Evolutionary conservation across 2,888 invertebrate genomes (phyloP), one percentile per base, ranked within the genome.

Genomic region (Gryllus longicercus): DNA sequence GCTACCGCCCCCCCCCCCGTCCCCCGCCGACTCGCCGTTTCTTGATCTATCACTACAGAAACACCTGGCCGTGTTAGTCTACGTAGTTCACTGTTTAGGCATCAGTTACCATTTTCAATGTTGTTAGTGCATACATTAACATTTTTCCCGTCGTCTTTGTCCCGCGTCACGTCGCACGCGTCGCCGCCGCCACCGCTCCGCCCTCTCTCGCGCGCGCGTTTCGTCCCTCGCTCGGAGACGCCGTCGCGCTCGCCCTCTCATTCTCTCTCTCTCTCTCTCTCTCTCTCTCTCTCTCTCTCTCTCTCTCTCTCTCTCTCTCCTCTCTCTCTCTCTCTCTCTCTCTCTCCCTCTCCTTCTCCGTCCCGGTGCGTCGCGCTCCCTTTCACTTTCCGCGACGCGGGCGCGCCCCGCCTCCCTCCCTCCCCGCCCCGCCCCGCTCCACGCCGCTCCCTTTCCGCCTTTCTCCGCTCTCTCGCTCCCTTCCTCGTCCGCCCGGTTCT

Each of bases 61-160:
- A 63, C 63, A 63, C 63, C 63, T 63, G 63, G n/a, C 63, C 63
- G 63, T 63, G 63, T 63, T 63, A 63, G 63, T 63, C 63, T 63
- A 63, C 63, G 63, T 63, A 63, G 63, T 63, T 63, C 63, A 63
- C 63, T 63, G 63, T 63, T 63, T 63, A 63, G 63, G 63, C 63
- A 63, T 63, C 63, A 63, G 63, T 63, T 63, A 63, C 63, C 63
- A 63, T 63, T 63, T 63, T 63, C 63, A 63, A 63, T 63, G 63
- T 63, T 63, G 63, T 14, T 63, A 63, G 63, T 63, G 63, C 63
- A 63, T 63, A 63, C 63, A 63, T 63, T 63, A 63, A 63, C 63
- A 63, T 63, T 63, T 63, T 63, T 63, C 16, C 63, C 63, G 63
- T 16, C 16, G 16, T 63, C 63, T 63, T 63, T 63, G 63, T 63